These are phyloP conservation scores for Leistus spinibarbis DNA, from an alignment of 2,888 invertebrate species.

Conservation along the genomic window DNA sequence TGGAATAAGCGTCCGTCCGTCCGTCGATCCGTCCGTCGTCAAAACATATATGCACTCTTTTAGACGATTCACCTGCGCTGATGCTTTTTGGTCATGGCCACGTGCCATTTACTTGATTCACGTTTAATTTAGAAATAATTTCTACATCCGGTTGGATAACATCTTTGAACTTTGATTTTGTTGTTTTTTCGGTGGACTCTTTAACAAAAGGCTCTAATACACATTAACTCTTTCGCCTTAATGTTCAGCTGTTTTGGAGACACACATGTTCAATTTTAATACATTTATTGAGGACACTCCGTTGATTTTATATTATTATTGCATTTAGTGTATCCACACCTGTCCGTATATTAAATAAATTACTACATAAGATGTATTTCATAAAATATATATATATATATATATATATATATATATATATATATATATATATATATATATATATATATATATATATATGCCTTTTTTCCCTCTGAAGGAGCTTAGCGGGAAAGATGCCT, in stretches of 20 bases:
- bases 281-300: not conserved
- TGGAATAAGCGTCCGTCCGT: too few relatives aligned
- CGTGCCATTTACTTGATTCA: not conserved
- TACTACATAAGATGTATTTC: not conserved
- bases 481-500: too few relatives aligned
- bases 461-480: too few relatives aligned
- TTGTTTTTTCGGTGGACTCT: not conserved
- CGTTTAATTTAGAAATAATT: not conserved
- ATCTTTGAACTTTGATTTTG: not conserved
- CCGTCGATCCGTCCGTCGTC: not conserved
- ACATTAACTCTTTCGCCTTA: not conserved
- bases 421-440: slow-evolving; percentile 4
- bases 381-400: not conserved
- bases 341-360: not conserved
- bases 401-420: slow-evolving; percentile 5
- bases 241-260: not conserved
- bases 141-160: not conserved
- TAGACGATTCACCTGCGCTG: not conserved
- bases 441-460: too few relatives aligned
- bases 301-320: not conserved
- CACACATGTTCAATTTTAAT: not conserved
- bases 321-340: not conserved
- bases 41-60: not conserved
- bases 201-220: not conserved
- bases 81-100: not conserved